Evolutionary conservation across 2,888 invertebrate species (phyloP), one percentile per base, ranked within the genome.

Genomic region (Drosophila demipolita): DNA sequence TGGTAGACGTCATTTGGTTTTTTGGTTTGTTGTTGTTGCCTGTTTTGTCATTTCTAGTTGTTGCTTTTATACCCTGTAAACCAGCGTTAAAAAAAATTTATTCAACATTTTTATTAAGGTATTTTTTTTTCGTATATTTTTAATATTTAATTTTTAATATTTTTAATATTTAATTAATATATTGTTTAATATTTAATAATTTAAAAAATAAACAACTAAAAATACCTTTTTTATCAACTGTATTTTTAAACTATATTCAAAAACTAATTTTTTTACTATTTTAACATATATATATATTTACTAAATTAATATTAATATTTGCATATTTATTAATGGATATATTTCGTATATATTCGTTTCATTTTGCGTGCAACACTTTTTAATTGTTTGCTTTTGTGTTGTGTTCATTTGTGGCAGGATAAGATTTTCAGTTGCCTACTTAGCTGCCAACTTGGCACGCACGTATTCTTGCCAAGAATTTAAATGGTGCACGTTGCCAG

Each of bases 391-490:
- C 12, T 48, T 42, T 20, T 52, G 36, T 52, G 36, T 53, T 64
- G 45, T 40, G 64, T 70, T 63, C 69, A 78, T 69, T 79, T 87
- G 79, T 63, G 80, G 68, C 67, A 63, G 62, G 60, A 66, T 76
- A 61, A 60, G 68, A 68, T 50, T 82, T 73, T 73, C 67, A 75
- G 73, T 80, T 80, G 76, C 70, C 79, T 54, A 70, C 80, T 80
- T 66, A 53, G 61, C 79, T 69, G 73, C 63, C 83, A 64, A 65
- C 76, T 82, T 61, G 72, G 76, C 55, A 55, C 55, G 55, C 78
- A 78, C 73, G 83, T 69, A 73, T 66, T 65, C 59, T 40, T 53
- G 68, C 42, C 61, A 55, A n/a, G 45, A 40, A 64, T 69, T 70
- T 66, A 54, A 57, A 57, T 66, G 66, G 29, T 33, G 33, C 26